Evolutionary conservation across 2,888 invertebrate genomes (phyloP).

Genomic region (Hyposoter dolosus): DNA sequence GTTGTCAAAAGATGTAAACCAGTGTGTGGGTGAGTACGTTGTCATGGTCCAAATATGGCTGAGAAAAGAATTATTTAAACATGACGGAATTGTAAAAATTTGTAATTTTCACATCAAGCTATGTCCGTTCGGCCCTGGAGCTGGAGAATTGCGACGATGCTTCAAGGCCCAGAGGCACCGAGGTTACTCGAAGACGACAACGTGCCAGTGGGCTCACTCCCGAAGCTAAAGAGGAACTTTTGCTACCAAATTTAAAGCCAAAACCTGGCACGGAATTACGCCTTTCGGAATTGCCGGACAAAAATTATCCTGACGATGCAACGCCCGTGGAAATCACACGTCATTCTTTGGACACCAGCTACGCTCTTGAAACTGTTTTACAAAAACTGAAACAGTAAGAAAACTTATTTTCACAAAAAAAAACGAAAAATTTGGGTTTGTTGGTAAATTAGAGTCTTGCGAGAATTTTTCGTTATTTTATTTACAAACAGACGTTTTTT

Average conservation of each 20-base stretch:
- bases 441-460: not conserved
- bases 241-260: constrained; percentile 93
- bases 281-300: constrained; percentile 91
- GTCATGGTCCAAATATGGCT: not conserved
- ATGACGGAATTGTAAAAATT: not conserved
- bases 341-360: constrained; percentile 93
- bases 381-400: constrained; percentile 87
- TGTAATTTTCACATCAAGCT: not conserved
- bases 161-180: constrained; percentile 88
- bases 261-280: constrained; percentile 93
- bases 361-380: constrained; percentile 88
- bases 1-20: constrained; percentile 89
- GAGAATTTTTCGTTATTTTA: not conserved
- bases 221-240: constrained; percentile 89
- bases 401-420: not conserved
- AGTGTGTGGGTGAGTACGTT: constrained; percentile 86
- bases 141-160: constrained; percentile 90
- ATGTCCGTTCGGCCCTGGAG: constrained; percentile 93
- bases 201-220: constrained; percentile 85
- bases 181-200: constrained; percentile 81
- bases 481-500: not conserved
- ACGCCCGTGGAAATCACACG: constrained; percentile 94
- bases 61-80: constrained; percentile 70
- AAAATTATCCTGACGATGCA: constrained; percentile 91
- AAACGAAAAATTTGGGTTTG: not conserved